Conservation (phyloP, 2,888 invertebrate species). For the Eurytoma adleriae region DNA sequence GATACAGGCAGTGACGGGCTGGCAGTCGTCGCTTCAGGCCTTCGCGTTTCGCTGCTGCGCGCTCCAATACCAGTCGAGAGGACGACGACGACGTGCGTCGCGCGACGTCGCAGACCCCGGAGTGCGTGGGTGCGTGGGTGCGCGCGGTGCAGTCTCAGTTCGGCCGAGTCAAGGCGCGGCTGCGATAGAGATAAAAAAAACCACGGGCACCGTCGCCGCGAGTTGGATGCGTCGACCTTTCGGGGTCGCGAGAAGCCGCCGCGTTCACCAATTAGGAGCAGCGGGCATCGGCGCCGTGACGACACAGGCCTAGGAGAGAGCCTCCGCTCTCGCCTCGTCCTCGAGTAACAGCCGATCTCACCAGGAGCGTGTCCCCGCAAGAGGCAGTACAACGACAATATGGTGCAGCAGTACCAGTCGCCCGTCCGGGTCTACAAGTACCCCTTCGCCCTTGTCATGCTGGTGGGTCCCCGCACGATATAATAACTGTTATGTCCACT, state of each 20-base stretch:
- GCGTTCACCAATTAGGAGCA: background rate
- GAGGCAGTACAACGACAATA: constrained; percentile 74
- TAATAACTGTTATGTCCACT: background rate
- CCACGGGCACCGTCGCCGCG: background rate
- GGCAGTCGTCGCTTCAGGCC: background rate
- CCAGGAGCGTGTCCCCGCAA: background rate
- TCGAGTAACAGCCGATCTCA: background rate
- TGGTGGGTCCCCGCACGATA: constrained; percentile 81
- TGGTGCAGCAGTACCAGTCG: constrained; percentile 97
- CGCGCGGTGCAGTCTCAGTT: background rate
- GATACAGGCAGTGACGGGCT: background rate
- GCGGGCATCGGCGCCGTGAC: background rate
- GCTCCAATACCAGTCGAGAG: background rate
- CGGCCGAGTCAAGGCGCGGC: background rate
- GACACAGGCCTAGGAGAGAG: background rate
- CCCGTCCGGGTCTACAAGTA: constrained; percentile 96
- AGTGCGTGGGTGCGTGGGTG: background rate
- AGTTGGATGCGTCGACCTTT: background rate
- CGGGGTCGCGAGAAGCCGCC: background rate
- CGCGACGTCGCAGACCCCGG: no score
- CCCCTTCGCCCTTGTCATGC: constrained; percentile 97
- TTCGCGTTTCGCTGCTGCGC: background rate
- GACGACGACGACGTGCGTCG: no score
- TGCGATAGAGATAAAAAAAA: background rate
- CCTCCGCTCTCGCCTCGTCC: background rate